These are phyloP conservation scores for Gymnoscelis rufifasciata DNA, from an alignment of 2,888 invertebrate species.

Conservation along the genomic window DNA sequence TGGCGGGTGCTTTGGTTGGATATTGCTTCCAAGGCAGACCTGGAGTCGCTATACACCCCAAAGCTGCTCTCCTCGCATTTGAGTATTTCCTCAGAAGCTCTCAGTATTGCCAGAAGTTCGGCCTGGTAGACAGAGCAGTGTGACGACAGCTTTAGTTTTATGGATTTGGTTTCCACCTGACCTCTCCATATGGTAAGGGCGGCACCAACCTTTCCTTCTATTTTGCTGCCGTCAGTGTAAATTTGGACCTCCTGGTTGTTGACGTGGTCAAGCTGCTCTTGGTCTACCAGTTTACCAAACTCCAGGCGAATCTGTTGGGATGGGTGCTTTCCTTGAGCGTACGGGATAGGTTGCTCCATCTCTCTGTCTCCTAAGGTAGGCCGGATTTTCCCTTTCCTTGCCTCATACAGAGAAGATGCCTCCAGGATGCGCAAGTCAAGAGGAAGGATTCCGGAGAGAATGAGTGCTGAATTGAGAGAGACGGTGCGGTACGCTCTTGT, in stretches of 20 bases:
- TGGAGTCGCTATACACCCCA: slow-evolving; percentile 12
- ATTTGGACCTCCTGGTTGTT: not conserved
- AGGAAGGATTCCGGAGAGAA: slow-evolving; percentile 13
- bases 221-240: slow-evolving; percentile 15
- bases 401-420: not conserved
- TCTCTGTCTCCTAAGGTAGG: not conserved
- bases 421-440: slow-evolving; percentile 13
- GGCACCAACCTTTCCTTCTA: slow-evolving; percentile 12
- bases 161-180: not conserved
- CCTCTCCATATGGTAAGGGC: not conserved
- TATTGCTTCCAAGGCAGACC: not conserved
- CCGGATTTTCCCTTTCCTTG: not conserved
- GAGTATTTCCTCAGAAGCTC: not conserved
- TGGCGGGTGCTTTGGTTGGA: not conserved
- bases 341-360: not conserved
- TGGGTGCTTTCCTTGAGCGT: slow-evolving; percentile 4
- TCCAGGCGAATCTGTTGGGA: not conserved
- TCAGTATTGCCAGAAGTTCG: slow-evolving; percentile 3
- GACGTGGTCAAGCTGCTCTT: not conserved
- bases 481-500: not conserved
- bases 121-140: slow-evolving; percentile 13
- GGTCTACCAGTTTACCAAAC: slow-evolving; percentile 9
- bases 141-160: slow-evolving; percentile 1
- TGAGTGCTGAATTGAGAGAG: slow-evolving; percentile 4
- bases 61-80: not conserved